These are phyloP conservation scores for Trachelipus rathkii DNA, from an alignment of 1,140 invertebrate genomes.

Conservation along the genomic window DNA sequence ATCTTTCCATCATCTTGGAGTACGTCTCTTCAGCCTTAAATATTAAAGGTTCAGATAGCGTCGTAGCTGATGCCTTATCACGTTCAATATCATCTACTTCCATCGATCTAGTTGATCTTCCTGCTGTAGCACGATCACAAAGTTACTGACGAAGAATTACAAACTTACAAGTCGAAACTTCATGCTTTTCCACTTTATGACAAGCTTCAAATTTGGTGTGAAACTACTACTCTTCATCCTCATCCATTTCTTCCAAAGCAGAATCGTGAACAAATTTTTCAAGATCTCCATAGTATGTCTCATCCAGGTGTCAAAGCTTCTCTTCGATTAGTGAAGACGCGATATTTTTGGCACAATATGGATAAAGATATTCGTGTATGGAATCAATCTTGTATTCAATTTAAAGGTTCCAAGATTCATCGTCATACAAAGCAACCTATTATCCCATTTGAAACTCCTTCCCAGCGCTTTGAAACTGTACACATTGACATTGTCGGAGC, in stretches of 20 bases:
- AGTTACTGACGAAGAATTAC: no score
- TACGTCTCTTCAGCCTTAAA: no score
- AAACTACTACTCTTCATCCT: not conserved
- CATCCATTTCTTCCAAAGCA: not conserved
- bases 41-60: no score
- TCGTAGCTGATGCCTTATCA: no score
- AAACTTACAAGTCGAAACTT: no score
- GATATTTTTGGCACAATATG: slow-evolving; percentile 16
- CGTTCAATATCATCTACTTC: no score
- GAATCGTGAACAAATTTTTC: no score
- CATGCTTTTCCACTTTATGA: no score
- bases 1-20: no score
- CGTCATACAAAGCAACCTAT: not conserved
- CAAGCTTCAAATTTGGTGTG: slow-evolving; percentile 1
- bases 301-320: not conserved
- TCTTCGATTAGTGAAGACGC: not conserved
- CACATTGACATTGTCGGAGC: not conserved
- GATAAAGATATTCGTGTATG: not conserved
- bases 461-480: not conserved
- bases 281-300: not conserved
- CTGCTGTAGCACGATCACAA: no score
- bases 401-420: not conserved
- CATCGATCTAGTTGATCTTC: no score
- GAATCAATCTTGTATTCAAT: not conserved
- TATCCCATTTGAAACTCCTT: not conserved